Evolutionary conservation across 2,113 vertebrate species (phyloP).

Genomic region (Cairina moschata): DNA sequence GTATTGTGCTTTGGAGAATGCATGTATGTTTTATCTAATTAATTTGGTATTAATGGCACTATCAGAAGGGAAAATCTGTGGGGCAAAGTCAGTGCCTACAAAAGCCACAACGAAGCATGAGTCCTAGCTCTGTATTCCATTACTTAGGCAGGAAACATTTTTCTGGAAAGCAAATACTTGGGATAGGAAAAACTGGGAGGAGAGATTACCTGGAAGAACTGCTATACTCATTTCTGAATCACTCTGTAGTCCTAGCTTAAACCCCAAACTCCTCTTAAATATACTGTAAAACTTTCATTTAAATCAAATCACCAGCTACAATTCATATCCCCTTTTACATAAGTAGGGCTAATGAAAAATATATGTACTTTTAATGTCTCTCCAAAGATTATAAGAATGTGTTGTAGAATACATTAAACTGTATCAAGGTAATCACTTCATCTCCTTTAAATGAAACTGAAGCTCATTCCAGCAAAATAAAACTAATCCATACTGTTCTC

Average conservation of each 20-base stretch:
- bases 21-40: not conserved
- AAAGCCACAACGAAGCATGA: not conserved
- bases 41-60: not conserved
- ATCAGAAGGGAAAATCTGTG: not conserved
- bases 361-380: not conserved
- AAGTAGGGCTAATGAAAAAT: not conserved
- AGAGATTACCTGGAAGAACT: not conserved
- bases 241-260: not conserved
- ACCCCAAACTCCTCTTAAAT: not conserved
- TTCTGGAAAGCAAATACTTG: not conserved
- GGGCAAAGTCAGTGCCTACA: not conserved
- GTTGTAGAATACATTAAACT: not conserved
- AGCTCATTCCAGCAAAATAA: not conserved
- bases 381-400: not conserved
- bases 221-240: not conserved
- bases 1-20: not conserved
- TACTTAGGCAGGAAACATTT: not conserved
- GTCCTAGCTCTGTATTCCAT: not conserved
- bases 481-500: not conserved
- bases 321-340: not conserved
- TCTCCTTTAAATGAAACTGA: not conserved
- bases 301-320: not conserved
- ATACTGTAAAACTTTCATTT: not conserved
- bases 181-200: not conserved
- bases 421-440: not conserved